Base-by-base conservation (phyloP, 2,797 vertebrate genomes). In the Smutsia temminckii region DNA sequence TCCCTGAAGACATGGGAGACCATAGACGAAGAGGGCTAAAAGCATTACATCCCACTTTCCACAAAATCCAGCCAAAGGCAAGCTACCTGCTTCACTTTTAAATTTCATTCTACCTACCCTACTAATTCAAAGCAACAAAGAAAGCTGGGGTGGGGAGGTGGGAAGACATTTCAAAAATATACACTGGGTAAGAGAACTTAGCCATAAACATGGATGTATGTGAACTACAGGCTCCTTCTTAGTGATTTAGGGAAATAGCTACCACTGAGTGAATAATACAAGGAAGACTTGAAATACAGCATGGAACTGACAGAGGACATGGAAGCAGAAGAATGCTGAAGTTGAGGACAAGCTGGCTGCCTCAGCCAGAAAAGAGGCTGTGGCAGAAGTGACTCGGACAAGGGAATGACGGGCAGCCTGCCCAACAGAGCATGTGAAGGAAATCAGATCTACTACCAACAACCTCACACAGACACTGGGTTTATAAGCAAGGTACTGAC, bases 401-500 rank as follows among this genome's bases (percentile, higher is more conserved):
- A 85, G 53, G 42, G 42, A 95, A 61, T 74, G 64, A 96, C 4
- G 93, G 95, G 95, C 95, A 96, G 46, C 37, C 78, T 88, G 93
- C 96, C 97, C 68, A 92, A 85, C 1, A 40, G 68, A 93, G 63
- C 97, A 96, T n/a, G 34, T 91, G 95, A 97, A 96, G 83, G 89
- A 97, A 96, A 97, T 93, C 69, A 94, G 90, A 94, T 93, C 90
- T 78, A 87, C 93, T 69, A 66, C 61, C 8, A 64, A 91, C 34
- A 80, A n/a, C 20, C 55, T 88, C 64, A 88, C 80, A 55, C 59
- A 93, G 90, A 89, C 72, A 93, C 63, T 83, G 72, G 29, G 63
- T 90, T 89, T 94, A 87, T 88, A 91, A 97, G 81, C 77, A 79
- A 97, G 80, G 84, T 37, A 79, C 8, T 34, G 6, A 92, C 81